phyloP scores from a whole-genome alignment of 2,797 vertebrate genomes.

The Enteromius radiatus region DNA sequence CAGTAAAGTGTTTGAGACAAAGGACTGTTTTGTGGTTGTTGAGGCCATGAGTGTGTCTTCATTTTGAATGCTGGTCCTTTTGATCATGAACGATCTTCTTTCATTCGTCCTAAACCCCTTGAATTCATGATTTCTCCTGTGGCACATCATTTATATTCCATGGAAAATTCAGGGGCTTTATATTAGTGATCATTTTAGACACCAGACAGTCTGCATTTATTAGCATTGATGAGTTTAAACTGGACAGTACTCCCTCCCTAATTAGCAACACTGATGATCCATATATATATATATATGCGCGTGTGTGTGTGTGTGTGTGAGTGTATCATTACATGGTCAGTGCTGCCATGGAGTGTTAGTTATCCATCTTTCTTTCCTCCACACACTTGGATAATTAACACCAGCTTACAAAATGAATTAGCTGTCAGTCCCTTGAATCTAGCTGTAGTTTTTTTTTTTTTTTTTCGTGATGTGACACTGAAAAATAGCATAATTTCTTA shows the following conservation, averaged over 20 bases:
- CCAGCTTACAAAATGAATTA: slow-evolving; percentile 18
- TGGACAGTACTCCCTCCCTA: slow-evolving; percentile 31
- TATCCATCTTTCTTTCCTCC: slow-evolving; percentile 12
- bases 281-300: slow-evolving; percentile 13
- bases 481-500: slow-evolving; percentile 17
- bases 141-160: slow-evolving; percentile 38
- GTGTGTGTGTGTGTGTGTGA: slow-evolving; percentile 14
- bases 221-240: slow-evolving; percentile 51
- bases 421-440: background rate
- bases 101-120: slow-evolving; percentile 18
- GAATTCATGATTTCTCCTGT: slow-evolving; percentile 37
- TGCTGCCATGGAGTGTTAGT: background rate
- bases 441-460: background rate
- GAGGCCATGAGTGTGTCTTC: slow-evolving; percentile 13
- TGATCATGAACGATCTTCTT: slow-evolving; percentile 27
- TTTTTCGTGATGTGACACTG: slow-evolving; percentile 7
- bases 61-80: slow-evolving; percentile 1
- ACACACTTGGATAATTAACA: slow-evolving; percentile 8
- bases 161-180: slow-evolving; percentile 29
- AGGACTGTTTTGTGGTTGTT: slow-evolving; percentile 3
- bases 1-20: slow-evolving; percentile 25
- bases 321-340: slow-evolving; percentile 16
- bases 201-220: slow-evolving; percentile 40
- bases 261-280: slow-evolving; percentile 40
- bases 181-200: slow-evolving; percentile 35